Evolutionary conservation across 1,140 invertebrate species (phyloP).

Genomic region (Bombus huntii): DNA sequence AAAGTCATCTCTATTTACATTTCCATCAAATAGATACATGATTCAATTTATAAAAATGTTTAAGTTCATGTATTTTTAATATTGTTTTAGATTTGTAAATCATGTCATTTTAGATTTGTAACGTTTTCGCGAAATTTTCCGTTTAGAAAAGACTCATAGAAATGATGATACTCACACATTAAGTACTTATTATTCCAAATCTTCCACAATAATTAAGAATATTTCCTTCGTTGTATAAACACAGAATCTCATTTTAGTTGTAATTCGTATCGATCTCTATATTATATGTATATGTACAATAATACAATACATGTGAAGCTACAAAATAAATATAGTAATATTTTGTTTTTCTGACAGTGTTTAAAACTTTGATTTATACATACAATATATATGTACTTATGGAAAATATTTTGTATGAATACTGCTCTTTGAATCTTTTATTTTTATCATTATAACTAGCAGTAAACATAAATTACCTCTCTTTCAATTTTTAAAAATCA

Average conservation of each 20-base stretch:
- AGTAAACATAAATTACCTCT: conserved; percentile 13
- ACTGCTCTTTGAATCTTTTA: conserved; percentile 28
- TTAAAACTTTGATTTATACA: conserved; percentile 10
- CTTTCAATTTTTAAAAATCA: neutral
- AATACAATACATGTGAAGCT: conserved; percentile 50
- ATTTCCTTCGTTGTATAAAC: conserved; percentile 44
- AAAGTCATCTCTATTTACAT: conserved; percentile 38
- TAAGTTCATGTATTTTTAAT: neutral
- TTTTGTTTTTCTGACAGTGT: conserved; percentile 24
- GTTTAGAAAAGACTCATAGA: neutral
- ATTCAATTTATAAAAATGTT: conserved; percentile 30
- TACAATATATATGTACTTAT: conserved; percentile 32
- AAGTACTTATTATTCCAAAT: conserved; percentile 36
- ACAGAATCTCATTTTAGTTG: conserved; percentile 41
- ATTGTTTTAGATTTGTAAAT: neutral
- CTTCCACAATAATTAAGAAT: conserved; percentile 26
- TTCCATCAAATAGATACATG: conserved; percentile 4
- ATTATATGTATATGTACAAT: conserved; percentile 49
- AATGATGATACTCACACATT: conserved; percentile 16
- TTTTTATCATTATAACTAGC: conserved; percentile 13
- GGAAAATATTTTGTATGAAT: conserved; percentile 41
- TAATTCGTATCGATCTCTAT: conserved; percentile 28
- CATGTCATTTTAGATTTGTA: neutral
- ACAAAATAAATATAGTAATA: conserved; percentile 49
- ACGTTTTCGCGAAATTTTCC: neutral